Conservation (phyloP, 1,140 invertebrate species). For the Proales similis region DNA sequence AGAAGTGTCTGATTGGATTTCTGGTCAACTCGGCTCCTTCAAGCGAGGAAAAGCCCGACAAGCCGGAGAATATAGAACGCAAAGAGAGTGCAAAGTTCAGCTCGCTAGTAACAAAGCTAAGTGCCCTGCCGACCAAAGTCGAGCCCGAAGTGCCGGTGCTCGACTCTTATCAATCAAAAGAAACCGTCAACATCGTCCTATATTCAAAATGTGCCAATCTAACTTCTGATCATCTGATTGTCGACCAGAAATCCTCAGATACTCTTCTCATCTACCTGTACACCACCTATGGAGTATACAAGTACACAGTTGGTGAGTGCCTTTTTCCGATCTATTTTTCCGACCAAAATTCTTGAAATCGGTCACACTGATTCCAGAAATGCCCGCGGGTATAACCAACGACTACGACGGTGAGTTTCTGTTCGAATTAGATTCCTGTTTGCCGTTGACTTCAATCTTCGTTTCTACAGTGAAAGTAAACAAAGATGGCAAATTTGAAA, state of each 20-base stretch:
- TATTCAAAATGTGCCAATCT: constrained; percentile 36
- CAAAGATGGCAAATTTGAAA: constrained; percentile 36
- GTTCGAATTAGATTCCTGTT: not conserved
- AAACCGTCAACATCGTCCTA: constrained; percentile 29
- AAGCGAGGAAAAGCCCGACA: too few species aligned
- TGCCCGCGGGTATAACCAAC: constrained; percentile 13
- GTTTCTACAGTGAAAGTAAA: constrained; percentile 26
- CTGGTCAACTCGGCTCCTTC: not conserved
- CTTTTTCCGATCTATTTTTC: not conserved
- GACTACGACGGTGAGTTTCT: constrained; percentile 8
- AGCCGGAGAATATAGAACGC: too few species aligned
- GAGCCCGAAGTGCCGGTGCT: constrained; percentile 17
- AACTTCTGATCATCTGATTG: constrained; percentile 1
- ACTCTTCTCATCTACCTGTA: not conserved
- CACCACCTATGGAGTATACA: constrained; percentile 1
- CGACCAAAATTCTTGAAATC: not conserved
- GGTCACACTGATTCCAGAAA: not conserved
- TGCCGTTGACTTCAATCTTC: not conserved
- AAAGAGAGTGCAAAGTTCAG: too few species aligned
- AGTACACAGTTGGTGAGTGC: constrained; percentile 9
- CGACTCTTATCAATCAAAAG: constrained; percentile 32
- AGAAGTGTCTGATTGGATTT: constrained; percentile 35
- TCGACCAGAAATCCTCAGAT: constrained; percentile 29
- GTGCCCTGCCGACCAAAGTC: constrained; percentile 3
- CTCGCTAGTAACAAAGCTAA: too few species aligned